Percentiles rank a stretch among this genome's conserved stretches.
Evolutionary conservation across 2,113 vertebrate genomes (phyloP).

Genomic region (Dissostichus mawsoni): DNA sequence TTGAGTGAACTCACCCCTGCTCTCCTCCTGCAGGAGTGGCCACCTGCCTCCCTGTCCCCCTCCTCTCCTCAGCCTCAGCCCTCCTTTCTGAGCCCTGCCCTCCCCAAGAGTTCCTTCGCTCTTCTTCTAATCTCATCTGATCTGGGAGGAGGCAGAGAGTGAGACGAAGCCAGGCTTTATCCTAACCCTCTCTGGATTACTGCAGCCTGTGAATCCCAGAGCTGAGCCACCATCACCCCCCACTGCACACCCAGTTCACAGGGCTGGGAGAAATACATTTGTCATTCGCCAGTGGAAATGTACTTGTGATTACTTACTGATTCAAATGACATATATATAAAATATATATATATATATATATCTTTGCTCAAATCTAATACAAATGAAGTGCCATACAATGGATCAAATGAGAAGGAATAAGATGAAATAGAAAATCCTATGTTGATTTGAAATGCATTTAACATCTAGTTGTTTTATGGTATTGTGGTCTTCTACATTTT

Average conservation of each 20-base stretch:
- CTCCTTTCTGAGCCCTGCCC: slow-evolving; percentile 55
- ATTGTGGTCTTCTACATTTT: slow-evolving; percentile 9
- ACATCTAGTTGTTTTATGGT: neutral
- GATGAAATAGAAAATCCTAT: slow-evolving; percentile 40
- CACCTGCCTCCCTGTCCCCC: slow-evolving; percentile 58
- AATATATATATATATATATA: no score
- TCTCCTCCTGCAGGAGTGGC: slow-evolving; percentile 41
- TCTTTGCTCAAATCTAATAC: slow-evolving; percentile 31
- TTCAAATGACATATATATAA: slow-evolving; percentile 19
- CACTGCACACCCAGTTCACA: slow-evolving; percentile 37
- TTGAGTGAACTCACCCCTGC: neutral
- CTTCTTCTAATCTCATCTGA: slow-evolving; percentile 76
- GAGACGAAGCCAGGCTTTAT: slow-evolving; percentile 68
- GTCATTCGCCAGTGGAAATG: slow-evolving; percentile 9
- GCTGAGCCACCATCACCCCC: slow-evolving; percentile 46
- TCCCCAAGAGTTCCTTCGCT: slow-evolving; percentile 64
- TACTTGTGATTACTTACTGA: slow-evolving; percentile 20
- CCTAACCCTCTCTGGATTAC: slow-evolving; percentile 73
- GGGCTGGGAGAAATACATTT: slow-evolving; percentile 29
- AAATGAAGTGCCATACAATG: neutral
- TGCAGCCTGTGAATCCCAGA: slow-evolving; percentile 59
- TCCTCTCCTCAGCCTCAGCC: slow-evolving; percentile 49
- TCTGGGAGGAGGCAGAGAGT: slow-evolving; percentile 73
- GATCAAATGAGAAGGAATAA: slow-evolving; percentile 20
- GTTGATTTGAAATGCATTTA: slow-evolving; percentile 37